Evolutionary conservation across 2,888 invertebrate species (phyloP).

Genomic region (Tinea semifulvella): DNA sequence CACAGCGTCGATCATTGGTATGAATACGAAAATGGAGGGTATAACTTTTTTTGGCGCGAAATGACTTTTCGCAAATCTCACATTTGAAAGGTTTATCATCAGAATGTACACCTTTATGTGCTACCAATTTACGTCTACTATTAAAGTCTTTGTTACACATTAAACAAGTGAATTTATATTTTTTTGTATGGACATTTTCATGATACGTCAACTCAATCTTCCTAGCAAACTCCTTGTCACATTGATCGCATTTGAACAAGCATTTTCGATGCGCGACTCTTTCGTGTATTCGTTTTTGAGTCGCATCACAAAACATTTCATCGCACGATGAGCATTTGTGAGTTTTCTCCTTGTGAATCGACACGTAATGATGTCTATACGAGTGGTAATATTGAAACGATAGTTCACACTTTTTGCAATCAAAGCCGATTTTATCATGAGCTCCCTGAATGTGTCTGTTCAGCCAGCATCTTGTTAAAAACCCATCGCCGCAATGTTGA

Average conservation of each 20-base stretch:
- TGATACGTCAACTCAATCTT: neutral
- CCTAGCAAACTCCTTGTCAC: neutral
- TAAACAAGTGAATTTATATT: constrained; percentile 25
- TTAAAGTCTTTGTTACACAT: constrained; percentile 20
- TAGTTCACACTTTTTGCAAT: neutral
- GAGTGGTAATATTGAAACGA: neutral
- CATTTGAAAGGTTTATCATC: constrained; percentile 32
- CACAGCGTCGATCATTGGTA: no score
- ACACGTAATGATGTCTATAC: neutral
- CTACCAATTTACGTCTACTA: constrained; percentile 25
- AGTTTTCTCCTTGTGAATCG: neutral
- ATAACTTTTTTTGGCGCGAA: no score
- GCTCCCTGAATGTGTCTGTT: no score
- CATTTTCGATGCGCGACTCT: constrained; percentile 30
- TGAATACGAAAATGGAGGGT: no score
- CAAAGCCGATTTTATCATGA: no score
- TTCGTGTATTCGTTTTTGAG: constrained; percentile 38
- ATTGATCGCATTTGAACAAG: neutral
- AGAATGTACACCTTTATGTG: constrained; percentile 32
- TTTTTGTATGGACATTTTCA: constrained; percentile 15
- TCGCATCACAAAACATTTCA: constrained; percentile 28
- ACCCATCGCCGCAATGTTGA: no score
- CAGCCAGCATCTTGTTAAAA: no score
- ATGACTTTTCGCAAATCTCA: constrained; percentile 27
- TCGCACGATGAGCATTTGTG: neutral